These are phyloP conservation scores for Bos indicus DNA, from an alignment of 2,113 vertebrate species.

Conservation along the genomic window DNA sequence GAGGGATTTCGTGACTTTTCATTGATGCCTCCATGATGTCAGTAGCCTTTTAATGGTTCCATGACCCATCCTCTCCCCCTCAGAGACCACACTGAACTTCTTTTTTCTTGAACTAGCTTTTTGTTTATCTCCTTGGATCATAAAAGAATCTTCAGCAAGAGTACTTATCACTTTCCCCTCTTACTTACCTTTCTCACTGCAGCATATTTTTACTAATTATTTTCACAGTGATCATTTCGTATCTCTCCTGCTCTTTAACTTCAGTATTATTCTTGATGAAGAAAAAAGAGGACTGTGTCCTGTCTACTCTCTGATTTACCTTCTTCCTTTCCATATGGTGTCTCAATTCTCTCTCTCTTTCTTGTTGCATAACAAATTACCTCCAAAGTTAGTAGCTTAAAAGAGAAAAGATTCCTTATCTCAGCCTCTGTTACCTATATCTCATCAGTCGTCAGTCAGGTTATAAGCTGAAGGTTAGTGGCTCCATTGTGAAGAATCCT, in stretches of 20 bases:
- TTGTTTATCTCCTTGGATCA: neutral
- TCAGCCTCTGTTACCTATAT: neutral
- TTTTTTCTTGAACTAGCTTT: neutral
- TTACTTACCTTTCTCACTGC: neutral
- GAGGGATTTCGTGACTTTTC: slow-evolving; percentile 29
- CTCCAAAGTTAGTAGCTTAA: neutral
- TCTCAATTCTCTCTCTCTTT: neutral
- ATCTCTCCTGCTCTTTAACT: neutral
- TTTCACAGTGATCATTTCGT: neutral
- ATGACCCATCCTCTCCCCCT: neutral
- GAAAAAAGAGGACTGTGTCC: neutral
- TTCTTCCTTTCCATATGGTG: neutral
- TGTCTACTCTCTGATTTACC: neutral
- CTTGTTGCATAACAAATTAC: neutral
- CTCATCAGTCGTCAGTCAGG: neutral
- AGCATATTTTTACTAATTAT: neutral
- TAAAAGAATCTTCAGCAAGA: neutral
- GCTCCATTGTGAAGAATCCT: neutral
- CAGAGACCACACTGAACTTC: neutral
- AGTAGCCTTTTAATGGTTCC: slow-evolving; percentile 16
- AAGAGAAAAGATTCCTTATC: neutral
- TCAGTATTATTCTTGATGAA: neutral
- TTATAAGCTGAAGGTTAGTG: neutral
- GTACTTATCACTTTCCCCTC: neutral
- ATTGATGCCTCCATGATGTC: slow-evolving; percentile 37